A percentile compares a stretch with the other conserved stretches of the same genome.
Evolutionary conservation across 2,113 vertebrate genomes (phyloP).

Genomic region (Sebastes fasciatus): DNA sequence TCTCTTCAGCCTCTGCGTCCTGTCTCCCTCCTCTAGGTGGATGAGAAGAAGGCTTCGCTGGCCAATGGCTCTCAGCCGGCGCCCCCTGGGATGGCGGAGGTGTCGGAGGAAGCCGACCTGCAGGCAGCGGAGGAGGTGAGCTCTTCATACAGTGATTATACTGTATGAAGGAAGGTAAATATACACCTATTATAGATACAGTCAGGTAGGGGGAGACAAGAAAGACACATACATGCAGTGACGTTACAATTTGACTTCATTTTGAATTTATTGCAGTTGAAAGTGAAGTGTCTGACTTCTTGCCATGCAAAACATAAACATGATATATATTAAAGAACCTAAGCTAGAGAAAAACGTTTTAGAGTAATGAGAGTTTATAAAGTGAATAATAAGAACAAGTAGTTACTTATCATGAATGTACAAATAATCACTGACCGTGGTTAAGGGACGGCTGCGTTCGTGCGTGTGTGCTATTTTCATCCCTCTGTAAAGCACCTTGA

Average conservation of each 20-base stretch:
- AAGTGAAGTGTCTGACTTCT: background rate
- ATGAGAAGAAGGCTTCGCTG: slow-evolving; percentile 84
- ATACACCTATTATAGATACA: background rate
- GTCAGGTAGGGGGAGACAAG: background rate
- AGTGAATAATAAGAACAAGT: background rate
- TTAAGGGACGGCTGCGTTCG: too few species aligned
- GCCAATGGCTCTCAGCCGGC: slow-evolving; percentile 77
- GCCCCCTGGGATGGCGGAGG: slow-evolving; percentile 81
- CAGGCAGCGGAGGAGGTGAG: slow-evolving; percentile 93
- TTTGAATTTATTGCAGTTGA: background rate
- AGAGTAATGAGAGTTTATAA: background rate
- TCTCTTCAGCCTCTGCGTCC: background rate
- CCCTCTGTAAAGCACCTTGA: background rate
- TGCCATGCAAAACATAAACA: background rate
- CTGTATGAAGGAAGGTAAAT: too few species aligned
- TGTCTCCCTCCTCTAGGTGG: slow-evolving; percentile 78
- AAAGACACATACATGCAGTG: background rate
- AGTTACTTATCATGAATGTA: background rate
- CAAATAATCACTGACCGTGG: too few species aligned
- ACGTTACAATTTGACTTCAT: background rate
- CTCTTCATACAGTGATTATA: background rate
- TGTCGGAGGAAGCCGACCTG: slow-evolving; percentile 89
- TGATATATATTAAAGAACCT: background rate
- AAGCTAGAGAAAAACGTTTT: background rate
- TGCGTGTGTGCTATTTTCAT: background rate